Evolutionary conservation across 2,797 vertebrate genomes (phyloP).

Genomic region (Melanotaenia trifasciata): DNA sequence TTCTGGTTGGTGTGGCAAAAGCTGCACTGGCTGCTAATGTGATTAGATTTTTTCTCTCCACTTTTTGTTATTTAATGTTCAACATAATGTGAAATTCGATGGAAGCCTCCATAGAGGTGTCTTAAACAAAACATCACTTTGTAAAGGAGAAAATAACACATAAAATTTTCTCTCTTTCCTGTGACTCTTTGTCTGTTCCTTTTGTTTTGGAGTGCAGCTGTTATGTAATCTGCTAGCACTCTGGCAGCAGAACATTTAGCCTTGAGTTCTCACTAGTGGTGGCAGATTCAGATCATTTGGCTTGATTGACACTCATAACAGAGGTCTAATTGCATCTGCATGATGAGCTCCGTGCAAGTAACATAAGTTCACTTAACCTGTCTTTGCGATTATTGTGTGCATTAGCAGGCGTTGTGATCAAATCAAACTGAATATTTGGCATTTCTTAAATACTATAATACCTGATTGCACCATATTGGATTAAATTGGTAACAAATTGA

Average conservation of each 20-base stretch:
- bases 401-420: not conserved
- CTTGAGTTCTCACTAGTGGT: not conserved
- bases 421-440: not conserved
- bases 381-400: not conserved
- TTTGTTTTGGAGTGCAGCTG: not conserved
- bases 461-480: not conserved
- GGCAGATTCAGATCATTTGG: not conserved
- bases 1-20: conserved; percentile 18
- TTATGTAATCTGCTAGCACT: not conserved
- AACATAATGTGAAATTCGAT: conserved; percentile 9
- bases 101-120: not conserved
- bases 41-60: not conserved
- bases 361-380: not conserved
- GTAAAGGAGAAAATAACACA: not conserved
- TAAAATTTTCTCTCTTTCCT: not conserved
- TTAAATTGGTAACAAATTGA: not conserved
- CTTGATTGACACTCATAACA: not conserved
- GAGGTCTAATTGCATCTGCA: not conserved
- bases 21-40: conserved; percentile 8
- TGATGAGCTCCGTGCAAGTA: not conserved
- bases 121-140: not conserved
- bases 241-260: not conserved
- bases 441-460: not conserved
- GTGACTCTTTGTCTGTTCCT: too few species aligned
- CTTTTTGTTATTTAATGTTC: conserved; percentile 4